phyloP scores from a whole-genome alignment of 1,140 invertebrate species.

The Drosophila nigromelanica region DNA sequence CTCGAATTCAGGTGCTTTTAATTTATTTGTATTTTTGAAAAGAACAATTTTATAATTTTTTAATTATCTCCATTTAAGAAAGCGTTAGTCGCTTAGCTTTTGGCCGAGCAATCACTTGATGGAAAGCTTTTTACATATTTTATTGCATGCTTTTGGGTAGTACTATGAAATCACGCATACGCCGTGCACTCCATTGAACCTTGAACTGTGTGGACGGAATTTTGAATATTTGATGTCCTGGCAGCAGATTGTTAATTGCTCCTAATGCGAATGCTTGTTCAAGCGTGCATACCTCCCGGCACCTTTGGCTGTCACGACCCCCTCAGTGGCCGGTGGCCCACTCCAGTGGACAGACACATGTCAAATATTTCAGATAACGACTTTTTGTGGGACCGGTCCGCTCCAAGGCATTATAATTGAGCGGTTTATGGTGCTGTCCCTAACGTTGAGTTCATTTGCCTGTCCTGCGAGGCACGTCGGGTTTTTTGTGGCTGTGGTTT shows the following conservation, averaged over 20 bases:
- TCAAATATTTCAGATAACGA: constrained; percentile 80
- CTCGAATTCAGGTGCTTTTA: no score
- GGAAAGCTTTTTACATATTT: constrained; percentile 6
- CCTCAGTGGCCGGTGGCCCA: neutral
- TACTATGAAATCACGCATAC: constrained; percentile 33
- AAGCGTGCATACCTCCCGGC: constrained; percentile 18
- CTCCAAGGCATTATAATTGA: constrained; percentile 70
- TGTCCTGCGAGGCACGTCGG: constrained; percentile 27
- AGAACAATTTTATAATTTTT: no score
- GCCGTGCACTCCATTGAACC: constrained; percentile 53
- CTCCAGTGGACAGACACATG: constrained; percentile 45
- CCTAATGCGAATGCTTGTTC: constrained; percentile 41
- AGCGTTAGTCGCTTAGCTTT: neutral
- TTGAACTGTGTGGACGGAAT: constrained; percentile 44
- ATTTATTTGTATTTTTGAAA: no score
- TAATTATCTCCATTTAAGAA: no score
- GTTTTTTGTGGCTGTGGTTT: constrained; percentile 45
- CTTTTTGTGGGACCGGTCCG: constrained; percentile 50
- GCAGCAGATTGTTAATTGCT: constrained; percentile 64
- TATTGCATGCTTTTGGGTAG: constrained; percentile 38
- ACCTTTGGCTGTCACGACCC: neutral
- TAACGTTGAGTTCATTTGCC: constrained; percentile 58
- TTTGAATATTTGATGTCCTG: constrained; percentile 46
- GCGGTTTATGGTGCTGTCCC: constrained; percentile 58
- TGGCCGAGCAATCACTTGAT: neutral